These are phyloP conservation scores for Penaeus indicus DNA, from an alignment of 1,140 invertebrate species.

Conservation along the genomic window DNA sequence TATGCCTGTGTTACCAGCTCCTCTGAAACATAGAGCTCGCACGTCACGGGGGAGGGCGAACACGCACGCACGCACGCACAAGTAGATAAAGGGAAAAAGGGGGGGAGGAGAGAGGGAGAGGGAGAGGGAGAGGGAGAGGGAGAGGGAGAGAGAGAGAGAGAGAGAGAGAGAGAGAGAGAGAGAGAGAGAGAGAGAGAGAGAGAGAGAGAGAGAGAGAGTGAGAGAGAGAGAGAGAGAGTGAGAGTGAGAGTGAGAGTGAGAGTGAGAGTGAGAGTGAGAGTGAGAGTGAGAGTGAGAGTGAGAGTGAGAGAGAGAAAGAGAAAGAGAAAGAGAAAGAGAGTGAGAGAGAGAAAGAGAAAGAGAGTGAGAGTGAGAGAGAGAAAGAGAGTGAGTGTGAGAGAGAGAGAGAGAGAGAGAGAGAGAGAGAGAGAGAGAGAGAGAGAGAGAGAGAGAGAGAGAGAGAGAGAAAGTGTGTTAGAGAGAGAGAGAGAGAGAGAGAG, in stretches of 20 bases:
- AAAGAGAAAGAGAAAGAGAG: background rate
- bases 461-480: no score
- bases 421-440: background rate
- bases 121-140: background rate
- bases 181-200: background rate
- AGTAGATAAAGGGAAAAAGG: background rate
- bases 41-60: background rate
- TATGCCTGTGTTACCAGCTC: conserved; percentile 44
- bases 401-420: background rate
- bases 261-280: no score
- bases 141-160: background rate
- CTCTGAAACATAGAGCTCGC: conserved; percentile 34
- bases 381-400: background rate
- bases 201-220: background rate
- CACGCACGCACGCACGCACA: background rate
- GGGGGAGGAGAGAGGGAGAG: background rate
- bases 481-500: no score
- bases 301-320: no score
- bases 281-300: no score
- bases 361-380: background rate
- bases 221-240: background rate
- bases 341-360: background rate
- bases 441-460: no score
- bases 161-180: background rate
- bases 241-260: background rate